A percentile compares a stretch with the other conserved stretches of the same genome.
Conservation (phyloP, 2,888 invertebrate genomes). For the Chirona hameri region DNA sequence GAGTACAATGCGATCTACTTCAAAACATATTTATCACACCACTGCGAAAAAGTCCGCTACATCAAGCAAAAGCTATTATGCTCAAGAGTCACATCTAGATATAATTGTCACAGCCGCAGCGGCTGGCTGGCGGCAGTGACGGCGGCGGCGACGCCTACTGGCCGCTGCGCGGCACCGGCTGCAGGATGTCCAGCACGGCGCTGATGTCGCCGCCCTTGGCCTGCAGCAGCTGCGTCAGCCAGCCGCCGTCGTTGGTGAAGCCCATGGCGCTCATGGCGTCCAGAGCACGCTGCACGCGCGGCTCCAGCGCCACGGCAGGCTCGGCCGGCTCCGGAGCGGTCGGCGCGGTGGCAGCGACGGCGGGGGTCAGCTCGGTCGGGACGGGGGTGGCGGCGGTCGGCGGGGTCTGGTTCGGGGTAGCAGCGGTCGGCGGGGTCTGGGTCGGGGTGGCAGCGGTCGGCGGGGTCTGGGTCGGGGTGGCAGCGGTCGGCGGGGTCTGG, state of each 20-base stretch:
- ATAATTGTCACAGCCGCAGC: too few species aligned
- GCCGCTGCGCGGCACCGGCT: conserved; percentile 4
- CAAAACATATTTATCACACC: too few species aligned
- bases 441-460: neutral
- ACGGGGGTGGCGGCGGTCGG: neutral
- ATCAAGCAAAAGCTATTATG: too few species aligned
- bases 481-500: too few species aligned
- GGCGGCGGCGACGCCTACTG: neutral
- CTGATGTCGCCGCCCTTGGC: conserved; percentile 64
- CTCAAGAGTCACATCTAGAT: too few species aligned
- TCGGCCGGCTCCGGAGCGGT: neutral
- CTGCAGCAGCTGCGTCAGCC: conserved; percentile 63
- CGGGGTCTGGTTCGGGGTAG: neutral
- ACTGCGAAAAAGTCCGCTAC: too few species aligned
- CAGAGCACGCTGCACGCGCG: conserved; percentile 62
- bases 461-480: too few species aligned
- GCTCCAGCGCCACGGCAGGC: conserved; percentile 47
- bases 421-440: neutral
- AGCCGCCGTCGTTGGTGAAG: conserved; percentile 71
- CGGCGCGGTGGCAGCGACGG: neutral
- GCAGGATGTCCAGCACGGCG: conserved; percentile 62
- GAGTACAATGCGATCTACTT: too few species aligned
- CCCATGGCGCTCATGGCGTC: conserved; percentile 73
- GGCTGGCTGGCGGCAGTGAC: too few species aligned
- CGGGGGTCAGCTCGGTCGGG: neutral